These are phyloP conservation scores for Chelonus formosanus DNA, from an alignment of 2,888 invertebrate genomes.

Conservation along the genomic window DNA sequence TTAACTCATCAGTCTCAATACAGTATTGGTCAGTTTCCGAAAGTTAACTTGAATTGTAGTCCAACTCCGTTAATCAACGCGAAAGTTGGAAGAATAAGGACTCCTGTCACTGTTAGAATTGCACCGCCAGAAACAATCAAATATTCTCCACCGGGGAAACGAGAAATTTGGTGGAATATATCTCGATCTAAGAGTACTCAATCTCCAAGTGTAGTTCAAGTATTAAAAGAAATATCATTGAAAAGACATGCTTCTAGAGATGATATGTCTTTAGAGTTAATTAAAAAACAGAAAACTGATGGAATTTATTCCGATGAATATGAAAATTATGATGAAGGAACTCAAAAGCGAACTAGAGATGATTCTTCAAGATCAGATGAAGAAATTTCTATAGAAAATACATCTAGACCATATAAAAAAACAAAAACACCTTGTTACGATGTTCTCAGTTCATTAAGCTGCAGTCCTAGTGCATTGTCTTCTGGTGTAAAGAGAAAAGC, in stretches of 20 bases:
- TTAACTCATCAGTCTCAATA: conserved; percentile 58
- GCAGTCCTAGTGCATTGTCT: conserved; percentile 51
- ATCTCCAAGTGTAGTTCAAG: conserved; percentile 49
- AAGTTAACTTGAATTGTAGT: conserved; percentile 56
- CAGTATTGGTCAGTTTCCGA: conserved; percentile 59
- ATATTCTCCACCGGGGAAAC: conserved; percentile 49
- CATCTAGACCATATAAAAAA: conserved; percentile 55
- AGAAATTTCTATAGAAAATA: conserved; percentile 52
- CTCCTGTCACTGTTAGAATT: conserved; percentile 58
- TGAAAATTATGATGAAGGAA: conserved; percentile 57
- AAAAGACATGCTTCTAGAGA: conserved; percentile 61
- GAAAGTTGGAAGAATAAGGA: conserved; percentile 48
- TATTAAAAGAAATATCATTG: conserved; percentile 55
- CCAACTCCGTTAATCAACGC: conserved; percentile 55
- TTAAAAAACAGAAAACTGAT: conserved; percentile 60
- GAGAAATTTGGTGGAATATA: conserved; percentile 44
- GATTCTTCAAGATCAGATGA: conserved; percentile 57
- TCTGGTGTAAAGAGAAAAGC: conserved; percentile 61
- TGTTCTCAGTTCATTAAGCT: conserved; percentile 60
- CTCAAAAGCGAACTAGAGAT: conserved; percentile 58
- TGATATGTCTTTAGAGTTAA: conserved; percentile 53
- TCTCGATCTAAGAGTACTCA: conserved; percentile 38
- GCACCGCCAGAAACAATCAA: conserved; percentile 53
- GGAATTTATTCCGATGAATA: conserved; percentile 45
- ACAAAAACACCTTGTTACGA: conserved; percentile 60